Conservation (phyloP, 2,113 vertebrate genomes). For the Malurus alboscapulatus region DNA sequence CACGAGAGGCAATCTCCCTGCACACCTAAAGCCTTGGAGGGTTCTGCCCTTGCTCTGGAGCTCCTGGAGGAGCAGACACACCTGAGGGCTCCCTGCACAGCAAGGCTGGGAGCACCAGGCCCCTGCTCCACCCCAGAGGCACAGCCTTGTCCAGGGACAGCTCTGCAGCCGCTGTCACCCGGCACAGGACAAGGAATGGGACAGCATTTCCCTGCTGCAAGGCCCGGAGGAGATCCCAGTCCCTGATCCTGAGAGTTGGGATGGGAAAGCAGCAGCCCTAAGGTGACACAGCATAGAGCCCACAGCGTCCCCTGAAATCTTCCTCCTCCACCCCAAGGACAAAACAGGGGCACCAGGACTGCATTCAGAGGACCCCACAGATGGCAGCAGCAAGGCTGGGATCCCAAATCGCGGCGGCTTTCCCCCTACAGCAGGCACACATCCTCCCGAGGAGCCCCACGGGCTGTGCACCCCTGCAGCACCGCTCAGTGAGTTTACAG, state of each 20-base stretch:
- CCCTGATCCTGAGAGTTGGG: neutral
- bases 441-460: neutral
- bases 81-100: neutral
- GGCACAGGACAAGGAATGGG: neutral
- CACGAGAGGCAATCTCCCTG: neutral
- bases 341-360: neutral
- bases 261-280: neutral
- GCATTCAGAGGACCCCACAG: neutral
- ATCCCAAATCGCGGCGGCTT: neutral
- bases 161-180: fast-evolving
- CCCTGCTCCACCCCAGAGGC: neutral
- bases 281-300: neutral
- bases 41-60: neutral
- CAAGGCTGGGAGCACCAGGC: neutral
- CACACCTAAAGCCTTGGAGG: fast-evolving
- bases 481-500: neutral
- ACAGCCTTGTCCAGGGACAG: neutral
- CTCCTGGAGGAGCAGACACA: neutral
- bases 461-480: neutral
- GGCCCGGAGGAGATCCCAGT: neutral
- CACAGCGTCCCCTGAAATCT: neutral
- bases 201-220: neutral
- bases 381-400: neutral
- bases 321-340: neutral
- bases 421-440: neutral